phyloP scores from a whole-genome alignment of 2,113 vertebrate genomes.

The Mormyrus iriodes region DNA sequence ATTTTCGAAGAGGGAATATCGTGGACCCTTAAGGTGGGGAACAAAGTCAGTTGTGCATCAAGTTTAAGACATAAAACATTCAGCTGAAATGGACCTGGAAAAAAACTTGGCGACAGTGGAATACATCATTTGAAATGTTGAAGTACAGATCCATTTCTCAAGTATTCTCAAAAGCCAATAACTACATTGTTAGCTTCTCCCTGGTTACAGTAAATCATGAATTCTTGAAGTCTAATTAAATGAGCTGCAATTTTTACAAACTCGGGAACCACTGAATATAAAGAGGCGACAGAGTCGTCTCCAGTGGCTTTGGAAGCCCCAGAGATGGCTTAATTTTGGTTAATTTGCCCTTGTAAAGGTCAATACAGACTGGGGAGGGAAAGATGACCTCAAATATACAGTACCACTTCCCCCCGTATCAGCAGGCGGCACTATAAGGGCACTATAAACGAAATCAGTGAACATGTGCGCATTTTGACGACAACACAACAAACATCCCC shows the following conservation, averaged over 20 bases:
- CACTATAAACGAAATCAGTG: neutral
- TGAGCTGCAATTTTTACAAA: neutral
- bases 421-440: neutral
- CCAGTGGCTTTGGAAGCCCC: neutral
- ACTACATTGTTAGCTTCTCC: neutral
- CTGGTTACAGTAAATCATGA: neutral
- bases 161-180: neutral
- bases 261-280: neutral
- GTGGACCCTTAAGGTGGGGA: neutral
- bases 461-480: neutral
- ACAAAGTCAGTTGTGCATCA: neutral
- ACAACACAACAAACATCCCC: neutral
- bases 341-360: neutral
- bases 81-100: neutral
- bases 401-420: neutral
- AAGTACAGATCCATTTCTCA: neutral
- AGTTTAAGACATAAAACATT: conserved; percentile 2
- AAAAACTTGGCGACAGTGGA: neutral
- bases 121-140: neutral
- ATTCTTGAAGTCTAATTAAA: neutral
- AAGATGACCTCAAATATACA: neutral
- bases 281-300: neutral
- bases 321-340: neutral
- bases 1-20: neutral
- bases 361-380: neutral